Conservation (phyloP, 2,113 vertebrate species). For the Pelecanoides urinatrix region DNA sequence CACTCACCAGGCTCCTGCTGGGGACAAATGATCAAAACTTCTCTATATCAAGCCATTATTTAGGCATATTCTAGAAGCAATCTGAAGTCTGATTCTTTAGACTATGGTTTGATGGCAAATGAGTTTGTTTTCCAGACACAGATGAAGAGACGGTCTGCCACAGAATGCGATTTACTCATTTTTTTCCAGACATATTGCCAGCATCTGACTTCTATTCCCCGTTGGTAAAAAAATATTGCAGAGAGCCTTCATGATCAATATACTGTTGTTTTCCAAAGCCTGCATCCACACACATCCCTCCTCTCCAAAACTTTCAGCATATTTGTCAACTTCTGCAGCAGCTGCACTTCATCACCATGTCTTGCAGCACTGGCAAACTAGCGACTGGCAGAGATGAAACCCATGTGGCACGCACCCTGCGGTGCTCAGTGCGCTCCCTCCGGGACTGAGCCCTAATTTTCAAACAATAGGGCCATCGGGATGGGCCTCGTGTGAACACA, state of each 20-base stretch:
- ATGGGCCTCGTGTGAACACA: rapidly evolving
- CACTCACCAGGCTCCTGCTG: neutral
- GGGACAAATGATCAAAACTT: neutral
- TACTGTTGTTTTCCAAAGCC: neutral
- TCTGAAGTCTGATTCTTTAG: neutral
- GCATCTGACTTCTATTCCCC: neutral
- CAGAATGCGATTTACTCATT: neutral
- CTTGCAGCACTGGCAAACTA: neutral
- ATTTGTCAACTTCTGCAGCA: neutral
- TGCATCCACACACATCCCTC: neutral
- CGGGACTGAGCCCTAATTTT: neutral
- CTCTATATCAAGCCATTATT: neutral
- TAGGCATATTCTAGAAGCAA: neutral
- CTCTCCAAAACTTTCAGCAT: neutral
- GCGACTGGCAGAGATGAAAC: neutral
- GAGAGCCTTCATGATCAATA: neutral
- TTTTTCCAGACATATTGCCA: neutral
- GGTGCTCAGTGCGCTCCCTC: neutral
- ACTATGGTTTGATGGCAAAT: neutral
- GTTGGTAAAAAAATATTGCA: neutral
- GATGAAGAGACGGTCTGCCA: neutral
- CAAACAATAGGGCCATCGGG: no score
- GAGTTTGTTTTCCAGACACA: neutral
- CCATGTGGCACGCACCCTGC: neutral
- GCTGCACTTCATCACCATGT: neutral